These are phyloP conservation scores for Monochamus saltuarius DNA, from an alignment of 1,140 invertebrate species.

Conservation along the genomic window DNA sequence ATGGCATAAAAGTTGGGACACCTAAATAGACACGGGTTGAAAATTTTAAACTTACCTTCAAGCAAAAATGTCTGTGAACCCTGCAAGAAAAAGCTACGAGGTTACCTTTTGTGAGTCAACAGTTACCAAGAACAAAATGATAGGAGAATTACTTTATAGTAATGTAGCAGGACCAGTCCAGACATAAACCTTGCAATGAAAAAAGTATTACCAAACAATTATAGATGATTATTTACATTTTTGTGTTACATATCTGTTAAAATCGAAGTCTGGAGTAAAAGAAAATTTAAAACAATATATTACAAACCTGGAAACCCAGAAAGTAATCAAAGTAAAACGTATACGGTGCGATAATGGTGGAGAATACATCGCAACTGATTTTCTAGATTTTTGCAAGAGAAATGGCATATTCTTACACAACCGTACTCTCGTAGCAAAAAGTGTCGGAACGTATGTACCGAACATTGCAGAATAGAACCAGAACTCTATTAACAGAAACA, in stretches of 20 bases:
- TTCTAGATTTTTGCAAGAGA: constrained; percentile 32
- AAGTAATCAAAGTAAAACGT: constrained; percentile 1
- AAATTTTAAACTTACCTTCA: background rate
- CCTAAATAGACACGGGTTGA: constrained; percentile 2
- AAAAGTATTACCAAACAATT: constrained; percentile 7
- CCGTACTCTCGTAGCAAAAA: constrained; percentile 53
- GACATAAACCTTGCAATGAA: background rate
- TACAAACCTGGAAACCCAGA: constrained; percentile 8
- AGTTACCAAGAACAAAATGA: background rate
- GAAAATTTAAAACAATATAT: constrained; percentile 22
- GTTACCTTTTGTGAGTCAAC: background rate
- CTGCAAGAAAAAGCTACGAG: constrained; percentile 7
- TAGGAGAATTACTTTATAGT: constrained; percentile 13
- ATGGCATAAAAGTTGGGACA: constrained; percentile 3
- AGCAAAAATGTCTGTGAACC: background rate
- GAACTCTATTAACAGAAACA: constrained; percentile 45
- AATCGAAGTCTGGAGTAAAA: constrained; percentile 17
- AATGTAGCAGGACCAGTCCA: constrained; percentile 4
- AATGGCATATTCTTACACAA: constrained; percentile 32
- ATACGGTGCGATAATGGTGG: constrained; percentile 31
- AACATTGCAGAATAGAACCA: constrained; percentile 51
- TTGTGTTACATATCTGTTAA: constrained; percentile 17
- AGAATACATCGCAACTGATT: constrained; percentile 34
- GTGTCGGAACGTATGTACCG: constrained; percentile 54
- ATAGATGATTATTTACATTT: constrained; percentile 24